These are phyloP conservation scores for Gastrophysa polygoni DNA, from an alignment of 2,888 invertebrate species.

Conservation along the genomic window DNA sequence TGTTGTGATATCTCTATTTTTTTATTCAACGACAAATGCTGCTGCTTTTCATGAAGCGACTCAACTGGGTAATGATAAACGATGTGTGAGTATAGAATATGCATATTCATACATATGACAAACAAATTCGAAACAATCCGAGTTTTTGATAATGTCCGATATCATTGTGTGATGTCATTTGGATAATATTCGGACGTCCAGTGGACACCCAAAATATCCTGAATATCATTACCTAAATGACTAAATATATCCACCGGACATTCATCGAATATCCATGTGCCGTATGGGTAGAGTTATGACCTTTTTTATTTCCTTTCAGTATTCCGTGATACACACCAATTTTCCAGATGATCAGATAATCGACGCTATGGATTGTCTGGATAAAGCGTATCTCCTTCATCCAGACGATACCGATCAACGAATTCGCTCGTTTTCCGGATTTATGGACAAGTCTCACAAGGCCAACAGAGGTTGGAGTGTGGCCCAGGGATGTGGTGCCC, in stretches of 20 bases:
- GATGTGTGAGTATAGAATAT: background rate
- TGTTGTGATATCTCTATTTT: background rate
- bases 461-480: constrained; percentile 13
- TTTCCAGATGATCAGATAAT: background rate
- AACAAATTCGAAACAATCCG: too few species aligned
- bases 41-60: background rate
- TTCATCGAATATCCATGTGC: background rate
- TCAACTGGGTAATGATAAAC: background rate
- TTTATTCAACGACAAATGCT: background rate
- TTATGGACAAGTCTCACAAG: background rate
- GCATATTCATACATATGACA: too few species aligned
- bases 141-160: too few species aligned
- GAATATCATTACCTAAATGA: too few species aligned
- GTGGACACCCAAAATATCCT: too few species aligned
- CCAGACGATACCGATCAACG: background rate
- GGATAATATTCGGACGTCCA: too few species aligned
- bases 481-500: constrained; percentile 2
- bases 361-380: background rate
- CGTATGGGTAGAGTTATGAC: background rate
- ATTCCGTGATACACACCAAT: background rate
- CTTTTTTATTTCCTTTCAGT: background rate
- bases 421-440: background rate
- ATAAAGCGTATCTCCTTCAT: background rate
- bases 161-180: too few species aligned
- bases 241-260: background rate